Evolutionary conservation across 1,140 invertebrate genomes (phyloP).

Genomic region (Oreohelix idahoensis): DNA sequence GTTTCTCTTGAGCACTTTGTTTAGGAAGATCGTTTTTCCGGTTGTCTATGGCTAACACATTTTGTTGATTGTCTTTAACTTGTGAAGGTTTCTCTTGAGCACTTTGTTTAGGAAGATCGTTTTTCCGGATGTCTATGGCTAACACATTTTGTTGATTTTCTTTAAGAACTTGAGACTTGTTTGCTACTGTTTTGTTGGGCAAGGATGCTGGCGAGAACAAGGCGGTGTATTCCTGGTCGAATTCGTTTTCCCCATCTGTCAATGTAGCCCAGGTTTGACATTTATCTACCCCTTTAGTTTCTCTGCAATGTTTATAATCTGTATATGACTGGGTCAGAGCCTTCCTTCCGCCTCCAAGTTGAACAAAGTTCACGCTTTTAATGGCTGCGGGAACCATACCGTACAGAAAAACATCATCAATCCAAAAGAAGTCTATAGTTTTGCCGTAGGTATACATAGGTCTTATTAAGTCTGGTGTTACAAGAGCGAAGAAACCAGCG

Average conservation of each 20-base stretch:
- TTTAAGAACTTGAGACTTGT: background rate
- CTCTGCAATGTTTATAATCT: background rate
- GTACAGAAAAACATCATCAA: slow-evolving; percentile 73
- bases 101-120: no score
- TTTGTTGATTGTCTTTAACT: no score
- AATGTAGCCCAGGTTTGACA: background rate
- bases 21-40: no score
- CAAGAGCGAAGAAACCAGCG: slow-evolving; percentile 70
- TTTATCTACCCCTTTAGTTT: background rate
- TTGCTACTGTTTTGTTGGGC: background rate
- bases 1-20: no score
- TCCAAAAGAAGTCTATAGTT: slow-evolving; percentile 68
- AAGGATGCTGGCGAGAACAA: background rate
- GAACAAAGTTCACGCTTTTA: background rate
- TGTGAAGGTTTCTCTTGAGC: no score
- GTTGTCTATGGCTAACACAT: no score
- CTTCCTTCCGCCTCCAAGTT: background rate
- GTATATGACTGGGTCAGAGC: background rate
- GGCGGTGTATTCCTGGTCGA: background rate
- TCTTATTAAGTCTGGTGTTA: slow-evolving; percentile 68
- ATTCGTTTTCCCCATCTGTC: background rate
- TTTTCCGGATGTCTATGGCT: no score
- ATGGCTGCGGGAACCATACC: slow-evolving; percentile 60
- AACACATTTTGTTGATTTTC: background rate
- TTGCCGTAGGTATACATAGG: slow-evolving; percentile 63